A percentile compares a stretch with the other conserved stretches of the same genome.
Evolutionary conservation across 2,888 invertebrate genomes (phyloP).

Genomic region (Oligia latruncula): DNA sequence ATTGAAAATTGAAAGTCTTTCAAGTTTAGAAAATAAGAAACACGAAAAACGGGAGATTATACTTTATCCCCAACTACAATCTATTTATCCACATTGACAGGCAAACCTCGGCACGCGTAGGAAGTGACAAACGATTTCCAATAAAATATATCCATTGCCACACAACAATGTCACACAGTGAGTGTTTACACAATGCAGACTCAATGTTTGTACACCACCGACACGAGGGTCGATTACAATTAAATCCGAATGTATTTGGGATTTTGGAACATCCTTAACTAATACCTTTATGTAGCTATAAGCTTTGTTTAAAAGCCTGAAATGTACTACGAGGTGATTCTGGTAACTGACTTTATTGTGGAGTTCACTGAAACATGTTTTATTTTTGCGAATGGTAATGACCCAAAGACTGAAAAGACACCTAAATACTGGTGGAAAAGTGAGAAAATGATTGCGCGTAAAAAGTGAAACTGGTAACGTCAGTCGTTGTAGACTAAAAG

Average conservation of each 20-base stretch:
- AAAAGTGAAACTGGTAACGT: background rate
- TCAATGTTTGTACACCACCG: slow-evolving; percentile 82
- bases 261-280: slow-evolving; percentile 66
- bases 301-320: slow-evolving; percentile 14
- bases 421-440: background rate
- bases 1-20: background rate
- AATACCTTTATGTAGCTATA: slow-evolving; percentile 32
- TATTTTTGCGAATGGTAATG: background rate
- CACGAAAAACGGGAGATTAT: background rate
- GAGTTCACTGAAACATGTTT: background rate
- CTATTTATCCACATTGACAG: slow-evolving; percentile 36
- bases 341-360: background rate
- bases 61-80: background rate
- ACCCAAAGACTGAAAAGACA: background rate
- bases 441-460: background rate
- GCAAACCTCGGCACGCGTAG: slow-evolving; percentile 70
- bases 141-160: slow-evolving; percentile 82
- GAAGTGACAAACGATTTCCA: slow-evolving; percentile 80
- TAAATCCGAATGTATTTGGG: slow-evolving; percentile 83
- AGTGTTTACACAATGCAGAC: slow-evolving; percentile 80
- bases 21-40: background rate
- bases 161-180: slow-evolving; percentile 65
- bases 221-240: slow-evolving; percentile 83
- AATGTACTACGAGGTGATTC: background rate
- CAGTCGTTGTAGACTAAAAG: background rate